Base-by-base conservation (phyloP, 2,113 vertebrate genomes). In the Lagopus muta region DNA sequence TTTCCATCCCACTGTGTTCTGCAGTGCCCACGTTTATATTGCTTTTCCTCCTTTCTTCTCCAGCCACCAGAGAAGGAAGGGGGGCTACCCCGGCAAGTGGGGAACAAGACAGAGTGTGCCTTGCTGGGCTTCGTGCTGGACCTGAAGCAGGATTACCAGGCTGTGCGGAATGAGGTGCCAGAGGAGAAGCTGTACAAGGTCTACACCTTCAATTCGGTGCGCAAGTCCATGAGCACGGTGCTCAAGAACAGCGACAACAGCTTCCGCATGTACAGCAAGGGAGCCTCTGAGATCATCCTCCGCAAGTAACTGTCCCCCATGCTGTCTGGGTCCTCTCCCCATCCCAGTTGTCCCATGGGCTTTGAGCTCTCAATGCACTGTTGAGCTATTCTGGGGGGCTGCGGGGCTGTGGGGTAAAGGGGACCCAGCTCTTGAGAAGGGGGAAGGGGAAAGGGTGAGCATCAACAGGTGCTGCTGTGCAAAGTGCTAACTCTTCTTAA, bases 181-280 rank as follows among this genome's bases (percentile, higher is more conserved):
- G 99, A 99, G 91, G 99, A 99, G 97, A 99, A 98, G 70, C 97
- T 99, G 57, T 99, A 99, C 97, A 99, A 99, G 90, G 99, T 99
- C 62, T 99, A 99, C 96, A 99, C 99, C 82, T 99, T 99, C 97
- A 99, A 99, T 97, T 99, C 99, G 0, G 98, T 98, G 55, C 98
- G 99, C 94, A 99, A 99, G 80, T 99, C 99, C 95, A 99, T 99
- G 99, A 99, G 99, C 97, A 99, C 99, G 0, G 98, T 99, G 80
- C 95, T 99, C n/a, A 97, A 97, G 96, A 99, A 96, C 11, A 34
- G 98, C 0, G 93, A 94, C 1, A 98, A 98, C 0, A 96, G 98
- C 75, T 99, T 98, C 97, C 98, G 98, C 93, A 99, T 99, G 99
- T 99, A 99, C 98, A 99, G 99, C 98, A 99, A 99, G 89, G 99